Evolutionary conservation across 2,888 invertebrate genomes (phyloP).

Genomic region (Latrodectus hesperus): DNA sequence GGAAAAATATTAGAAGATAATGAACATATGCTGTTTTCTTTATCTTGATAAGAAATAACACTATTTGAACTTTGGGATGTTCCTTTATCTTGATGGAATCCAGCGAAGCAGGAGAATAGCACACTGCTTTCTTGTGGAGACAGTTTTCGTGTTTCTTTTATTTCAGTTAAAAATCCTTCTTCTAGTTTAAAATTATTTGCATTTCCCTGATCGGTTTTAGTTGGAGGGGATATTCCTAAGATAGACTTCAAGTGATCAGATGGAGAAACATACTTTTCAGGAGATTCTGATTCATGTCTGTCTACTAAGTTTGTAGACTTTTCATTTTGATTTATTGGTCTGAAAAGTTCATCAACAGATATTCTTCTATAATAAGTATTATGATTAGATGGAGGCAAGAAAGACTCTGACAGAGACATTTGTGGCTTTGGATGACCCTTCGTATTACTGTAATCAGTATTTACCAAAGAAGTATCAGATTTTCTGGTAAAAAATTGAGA

Average conservation of each 20-base stretch:
- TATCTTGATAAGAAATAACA: too few species aligned
- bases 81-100: too few species aligned
- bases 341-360: slow-evolving; percentile 40
- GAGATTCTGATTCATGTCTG: not conserved
- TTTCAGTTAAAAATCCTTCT: too few species aligned
- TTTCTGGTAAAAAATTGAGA: not conserved
- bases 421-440: not conserved
- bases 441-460: not conserved
- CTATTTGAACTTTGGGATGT: too few species aligned
- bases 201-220: too few species aligned
- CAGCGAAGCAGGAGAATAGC: too few species aligned
- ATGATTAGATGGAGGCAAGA: not conserved
- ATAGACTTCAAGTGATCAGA: slow-evolving; percentile 46
- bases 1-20: too few species aligned
- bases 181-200: too few species aligned
- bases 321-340: too few species aligned
- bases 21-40: too few species aligned
- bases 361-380: slow-evolving; percentile 33
- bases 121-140: too few species aligned
- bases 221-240: slow-evolving; percentile 22
- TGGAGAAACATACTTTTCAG: not conserved
- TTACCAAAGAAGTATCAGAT: slow-evolving; percentile 11
- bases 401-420: slow-evolving; percentile 25
- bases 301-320: not conserved
- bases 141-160: too few species aligned